Conservation (phyloP, 1,140 invertebrate genomes). For the Drosophila paulistorum region DNA sequence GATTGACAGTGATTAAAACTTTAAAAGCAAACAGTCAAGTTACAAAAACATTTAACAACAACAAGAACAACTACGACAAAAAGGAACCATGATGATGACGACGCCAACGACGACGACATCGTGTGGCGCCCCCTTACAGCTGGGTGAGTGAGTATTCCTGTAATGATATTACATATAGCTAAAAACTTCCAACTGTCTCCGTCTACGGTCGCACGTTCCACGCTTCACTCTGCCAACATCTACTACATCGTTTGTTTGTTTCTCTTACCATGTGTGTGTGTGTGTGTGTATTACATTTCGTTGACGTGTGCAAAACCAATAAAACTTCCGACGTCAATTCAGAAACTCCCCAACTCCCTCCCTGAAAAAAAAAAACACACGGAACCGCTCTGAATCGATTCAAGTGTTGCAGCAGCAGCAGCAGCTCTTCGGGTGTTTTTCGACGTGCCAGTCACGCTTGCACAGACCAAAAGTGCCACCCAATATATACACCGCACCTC, state of each 20-base stretch:
- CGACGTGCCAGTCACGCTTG: slow-evolving; percentile 64
- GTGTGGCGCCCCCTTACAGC: slow-evolving; percentile 29
- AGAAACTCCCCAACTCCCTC: slow-evolving; percentile 24
- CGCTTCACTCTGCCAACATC: background rate
- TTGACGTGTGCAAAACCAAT: slow-evolving; percentile 81
- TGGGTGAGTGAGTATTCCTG: slow-evolving; percentile 60
- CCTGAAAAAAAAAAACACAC: background rate
- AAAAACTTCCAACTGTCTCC: slow-evolving; percentile 10
- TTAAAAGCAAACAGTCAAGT: slow-evolving; percentile 81
- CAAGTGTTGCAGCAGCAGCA: slow-evolving; percentile 60
- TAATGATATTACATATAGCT: slow-evolving; percentile 65
- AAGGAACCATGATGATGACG: background rate
- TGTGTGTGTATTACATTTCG: slow-evolving; percentile 68
- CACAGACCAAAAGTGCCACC: slow-evolving; percentile 60
- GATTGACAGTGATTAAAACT: slow-evolving; percentile 81
- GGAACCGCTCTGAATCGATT: slow-evolving; percentile 67
- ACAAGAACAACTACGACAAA: slow-evolving; percentile 11
- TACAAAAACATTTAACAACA: slow-evolving; percentile 51
- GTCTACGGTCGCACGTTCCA: background rate
- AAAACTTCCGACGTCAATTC: slow-evolving; percentile 79
- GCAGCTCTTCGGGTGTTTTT: slow-evolving; percentile 24
- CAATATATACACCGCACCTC: slow-evolving; percentile 36
- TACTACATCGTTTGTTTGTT: slow-evolving; percentile 7
- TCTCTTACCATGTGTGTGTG: background rate
- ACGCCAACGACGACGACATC: background rate